These are phyloP conservation scores for Isoperla grammatica DNA, from an alignment of 2,888 invertebrate genomes.

Conservation along the genomic window DNA sequence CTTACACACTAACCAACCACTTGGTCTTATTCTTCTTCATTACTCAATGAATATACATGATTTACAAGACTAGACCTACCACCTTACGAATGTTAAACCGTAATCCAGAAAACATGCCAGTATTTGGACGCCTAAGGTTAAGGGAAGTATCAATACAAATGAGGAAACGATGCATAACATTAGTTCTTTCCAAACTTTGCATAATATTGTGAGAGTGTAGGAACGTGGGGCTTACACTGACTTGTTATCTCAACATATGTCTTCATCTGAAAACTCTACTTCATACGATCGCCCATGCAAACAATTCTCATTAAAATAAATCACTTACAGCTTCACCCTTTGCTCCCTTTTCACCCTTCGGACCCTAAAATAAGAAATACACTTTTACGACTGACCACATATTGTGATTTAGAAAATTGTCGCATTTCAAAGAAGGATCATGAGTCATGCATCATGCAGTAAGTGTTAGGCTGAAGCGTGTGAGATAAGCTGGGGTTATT, in stretches of 20 bases:
- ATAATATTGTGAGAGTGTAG: no score
- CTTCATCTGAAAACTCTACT: background rate
- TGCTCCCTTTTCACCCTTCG: slow-evolving; percentile 83
- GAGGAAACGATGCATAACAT: no score
- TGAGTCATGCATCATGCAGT: slow-evolving; percentile 10
- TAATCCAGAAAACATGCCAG: no score
- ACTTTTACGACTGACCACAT: background rate
- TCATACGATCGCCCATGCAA: background rate
- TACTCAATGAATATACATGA: no score
- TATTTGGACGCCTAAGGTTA: no score
- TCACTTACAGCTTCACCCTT: slow-evolving; percentile 77
- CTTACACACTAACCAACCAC: no score
- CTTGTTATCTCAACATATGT: background rate
- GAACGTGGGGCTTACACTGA: no score
- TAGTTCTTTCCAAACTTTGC: no score
- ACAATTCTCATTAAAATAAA: background rate
- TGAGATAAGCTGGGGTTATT: slow-evolving; percentile 37
- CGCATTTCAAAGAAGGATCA: background rate
- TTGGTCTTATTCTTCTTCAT: no score
- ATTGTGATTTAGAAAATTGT: background rate
- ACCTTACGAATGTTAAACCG: background rate
- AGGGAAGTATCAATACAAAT: no score
- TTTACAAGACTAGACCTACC: background rate
- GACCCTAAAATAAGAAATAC: slow-evolving; percentile 55
- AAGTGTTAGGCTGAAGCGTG: slow-evolving; percentile 7